Evolutionary conservation across 2,113 vertebrate genomes (phyloP), one percentile per base, ranked within the genome.

Genomic region (Penelope pileata): DNA sequence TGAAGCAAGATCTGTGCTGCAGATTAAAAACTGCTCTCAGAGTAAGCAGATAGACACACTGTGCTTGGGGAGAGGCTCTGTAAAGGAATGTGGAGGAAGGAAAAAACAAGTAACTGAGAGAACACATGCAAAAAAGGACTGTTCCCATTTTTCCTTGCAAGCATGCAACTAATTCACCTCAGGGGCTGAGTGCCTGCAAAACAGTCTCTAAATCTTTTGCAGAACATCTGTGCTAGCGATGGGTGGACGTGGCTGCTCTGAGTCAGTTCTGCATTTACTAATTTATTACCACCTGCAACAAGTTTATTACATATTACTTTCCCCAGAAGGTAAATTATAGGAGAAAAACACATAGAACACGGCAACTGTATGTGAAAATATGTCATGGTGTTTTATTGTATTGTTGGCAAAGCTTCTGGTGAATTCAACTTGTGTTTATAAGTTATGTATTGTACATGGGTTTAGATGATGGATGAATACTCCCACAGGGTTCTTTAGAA

Each of bases 211-310:
- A 95, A 96, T 96, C 89, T 97, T 95, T 42, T 91, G 66, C 86
- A 93, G 94, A 98, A 96, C 95, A 97, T 95, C 96, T 97, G 95
- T 82, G 72, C 69, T 92, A 67, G 94, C 87, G 45, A 76, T 94
- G 92, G 87, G 92, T 2, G 29, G 88, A 93, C 88, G 81, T 12
- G 58, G 76, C 34, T 40, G 5, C 23, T 89, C 62, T 48, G 81
- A 90, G 91, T 92, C 62, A 16, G 83, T 75, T 94, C 27, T 82
- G 58, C 79, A 77, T 91, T 94, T 90, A 62, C 67, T 94, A 68
- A 97, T 94, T 95, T 96, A 97, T 81, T 96, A 36, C 75, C 59
- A 64, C 54, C 62, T 92, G 78, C 86, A 95, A 94, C 96, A 94
- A 84, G 78, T 95, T 96, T 95, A 87, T 64, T 67, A 45, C 43